Base-by-base conservation (phyloP, 1,140 invertebrate species). In the Lasioglossum albipes region DNA sequence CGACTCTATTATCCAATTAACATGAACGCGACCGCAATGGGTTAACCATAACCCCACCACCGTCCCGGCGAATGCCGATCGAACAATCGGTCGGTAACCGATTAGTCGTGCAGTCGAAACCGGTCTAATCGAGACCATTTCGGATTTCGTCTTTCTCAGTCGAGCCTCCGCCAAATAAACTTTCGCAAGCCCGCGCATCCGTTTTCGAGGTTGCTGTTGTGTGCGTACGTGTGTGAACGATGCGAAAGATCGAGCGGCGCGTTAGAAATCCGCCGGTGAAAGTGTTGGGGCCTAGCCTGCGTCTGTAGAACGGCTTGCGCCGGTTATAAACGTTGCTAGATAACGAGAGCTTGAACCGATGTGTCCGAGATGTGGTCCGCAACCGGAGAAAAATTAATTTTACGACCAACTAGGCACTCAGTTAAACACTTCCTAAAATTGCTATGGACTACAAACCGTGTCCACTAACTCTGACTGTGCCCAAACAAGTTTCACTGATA, bases 181-280 rank as follows among this genome's bases (percentile, higher is more conserved):
- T 68, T 65, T 68, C 31, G 64, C 12, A 18, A 65, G 31, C 65
- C 7, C 4, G 7, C 3, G 12, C n/a, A 27, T 52, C 49, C 49
- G 49, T 70, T 54, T 31, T 31, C 68, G 31, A 54, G 13, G 22
- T 2, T 5, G 27, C 16, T 20, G 42, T 52, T 31, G 7, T 45
- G 45, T 12, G 45, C 1, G 45, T 12, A 2, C 12, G 7, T 45
- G 45, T 82, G 81, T 68, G 80, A 80, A 85, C 79, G 80, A 36
- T 65, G 69, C 84, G 52, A 71, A 84, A 85, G 75, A 78, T 75
- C 66, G 64, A 80, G 79, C 71, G 67, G 62, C 68, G 77, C 85
- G 85, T 91, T 92, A 91, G 91, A 91, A 91, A 92, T 90, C 89
- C 84, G 67, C 77, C 75, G 89, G 91, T 92, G 90, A 92, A 92